Percentiles rank a stretch among this genome's conserved stretches.
phyloP scores from a whole-genome alignment of 2,113 vertebrate genomes.

The Nycticryphes semicollaris region DNA sequence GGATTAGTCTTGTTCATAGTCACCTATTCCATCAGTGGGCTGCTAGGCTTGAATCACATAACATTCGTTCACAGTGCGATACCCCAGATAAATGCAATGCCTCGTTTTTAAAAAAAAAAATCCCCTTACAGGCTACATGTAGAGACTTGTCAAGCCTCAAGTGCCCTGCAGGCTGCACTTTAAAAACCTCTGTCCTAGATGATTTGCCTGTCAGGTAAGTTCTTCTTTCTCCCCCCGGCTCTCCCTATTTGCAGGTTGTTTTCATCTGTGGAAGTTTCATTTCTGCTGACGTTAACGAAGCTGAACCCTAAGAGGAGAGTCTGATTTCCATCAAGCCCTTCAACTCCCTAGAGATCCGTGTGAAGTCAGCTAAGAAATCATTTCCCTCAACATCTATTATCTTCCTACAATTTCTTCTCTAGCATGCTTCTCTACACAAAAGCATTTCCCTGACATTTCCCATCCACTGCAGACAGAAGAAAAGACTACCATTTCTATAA shows the following conservation, averaged over 20 bases:
- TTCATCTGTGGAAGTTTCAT: not conserved
- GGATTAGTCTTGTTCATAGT: not conserved
- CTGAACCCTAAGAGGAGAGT: not conserved
- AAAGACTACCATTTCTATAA: not conserved
- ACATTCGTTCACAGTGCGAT: not conserved
- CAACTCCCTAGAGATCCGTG: not conserved
- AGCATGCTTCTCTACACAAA: not conserved
- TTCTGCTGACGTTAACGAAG: not conserved
- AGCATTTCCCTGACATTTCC: not conserved
- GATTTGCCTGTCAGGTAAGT: not conserved
- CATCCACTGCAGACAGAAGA: not conserved
- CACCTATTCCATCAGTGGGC: not conserved
- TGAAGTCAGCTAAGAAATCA: not conserved
- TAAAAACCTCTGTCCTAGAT: not conserved
- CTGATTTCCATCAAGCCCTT: not conserved
- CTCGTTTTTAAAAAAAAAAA: not conserved
- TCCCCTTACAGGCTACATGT: not conserved
- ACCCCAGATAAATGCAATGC: not conserved
- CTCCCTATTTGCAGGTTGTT: not conserved
- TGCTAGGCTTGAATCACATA: not conserved
- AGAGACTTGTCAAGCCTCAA: not conserved
- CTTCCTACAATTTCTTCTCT: not conserved
- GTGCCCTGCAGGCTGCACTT: not conserved
- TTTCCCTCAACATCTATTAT: not conserved
- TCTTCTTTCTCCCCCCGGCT: not conserved